Conservation (phyloP, 1,140 invertebrate genomes). For the Macrocentrus cingulum region DNA sequence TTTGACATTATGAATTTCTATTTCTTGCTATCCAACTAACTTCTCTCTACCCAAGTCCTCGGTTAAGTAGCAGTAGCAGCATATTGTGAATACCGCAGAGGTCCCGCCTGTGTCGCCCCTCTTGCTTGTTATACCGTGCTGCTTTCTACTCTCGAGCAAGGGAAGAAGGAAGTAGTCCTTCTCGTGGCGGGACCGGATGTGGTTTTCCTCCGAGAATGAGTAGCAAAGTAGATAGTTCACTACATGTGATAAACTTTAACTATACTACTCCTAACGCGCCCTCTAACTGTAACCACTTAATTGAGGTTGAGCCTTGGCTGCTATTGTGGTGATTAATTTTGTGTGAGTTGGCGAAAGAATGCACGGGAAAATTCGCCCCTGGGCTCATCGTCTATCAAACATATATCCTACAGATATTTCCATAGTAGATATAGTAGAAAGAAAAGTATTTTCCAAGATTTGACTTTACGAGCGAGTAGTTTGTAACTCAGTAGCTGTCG, state of each 20-base stretch:
- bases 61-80: slow-evolving; percentile 34
- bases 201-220: slow-evolving; percentile 34
- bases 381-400: no score
- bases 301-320: slow-evolving; percentile 26
- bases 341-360: no score
- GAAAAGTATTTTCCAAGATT: no score
- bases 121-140: background rate
- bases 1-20: slow-evolving; percentile 44
- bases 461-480: slow-evolving; percentile 23
- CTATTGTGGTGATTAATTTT: no score
- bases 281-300: slow-evolving; percentile 41
- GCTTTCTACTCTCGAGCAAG: no score
- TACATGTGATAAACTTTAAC: slow-evolving; percentile 41
- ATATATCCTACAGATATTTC: slow-evolving; percentile 9
- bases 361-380: no score
- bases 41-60: slow-evolving; percentile 31
- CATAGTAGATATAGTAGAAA: no score
- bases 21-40: slow-evolving; percentile 36
- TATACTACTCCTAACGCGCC: slow-evolving; percentile 28
- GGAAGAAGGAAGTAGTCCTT: no score
- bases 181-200: slow-evolving; percentile 34
- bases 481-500: slow-evolving; percentile 23
- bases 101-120: no score
- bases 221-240: slow-evolving; percentile 27
- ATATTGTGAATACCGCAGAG: slow-evolving; percentile 23